phyloP scores from a whole-genome alignment of 2,888 invertebrate genomes.

The Ethmia dodecea region DNA sequence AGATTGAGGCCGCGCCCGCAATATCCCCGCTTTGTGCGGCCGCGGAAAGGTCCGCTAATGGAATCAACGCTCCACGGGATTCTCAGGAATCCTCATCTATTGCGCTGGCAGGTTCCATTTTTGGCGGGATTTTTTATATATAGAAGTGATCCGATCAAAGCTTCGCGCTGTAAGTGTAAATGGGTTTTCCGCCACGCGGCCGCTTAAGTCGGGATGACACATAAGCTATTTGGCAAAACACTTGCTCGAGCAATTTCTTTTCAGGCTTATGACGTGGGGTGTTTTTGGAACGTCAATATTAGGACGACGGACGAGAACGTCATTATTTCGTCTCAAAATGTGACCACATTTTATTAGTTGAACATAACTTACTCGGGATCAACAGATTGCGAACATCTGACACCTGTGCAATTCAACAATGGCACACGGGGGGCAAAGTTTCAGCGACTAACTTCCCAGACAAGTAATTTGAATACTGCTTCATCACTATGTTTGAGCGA shows the following conservation, averaged over 20 bases:
- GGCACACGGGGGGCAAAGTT: too few relatives aligned
- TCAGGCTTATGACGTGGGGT: too few relatives aligned
- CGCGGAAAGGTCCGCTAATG: conserved; percentile 60
- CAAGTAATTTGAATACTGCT: too few relatives aligned
- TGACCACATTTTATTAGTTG: too few relatives aligned
- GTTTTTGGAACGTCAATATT: too few relatives aligned
- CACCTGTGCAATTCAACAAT: too few relatives aligned
- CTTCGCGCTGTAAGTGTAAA: conserved; percentile 3
- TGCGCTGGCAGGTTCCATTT: conserved; percentile 11
- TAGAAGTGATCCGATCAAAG: conserved; percentile 8
- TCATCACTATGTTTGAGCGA: too few relatives aligned
- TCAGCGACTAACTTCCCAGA: too few relatives aligned
- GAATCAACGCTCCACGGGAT: conserved; percentile 42
- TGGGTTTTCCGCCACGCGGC: conserved; percentile 2
- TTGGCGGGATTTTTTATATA: conserved; percentile 9
- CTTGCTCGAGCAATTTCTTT: neutral
- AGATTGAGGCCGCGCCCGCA: conserved; percentile 48
- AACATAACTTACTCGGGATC: too few relatives aligned
- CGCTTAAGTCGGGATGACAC: conserved; percentile 1
- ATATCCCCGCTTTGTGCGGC: conserved; percentile 55
- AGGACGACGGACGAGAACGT: too few relatives aligned
- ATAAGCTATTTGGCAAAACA: neutral
- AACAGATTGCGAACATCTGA: too few relatives aligned
- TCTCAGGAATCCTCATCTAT: conserved; percentile 14
- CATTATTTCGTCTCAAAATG: too few relatives aligned